Base-by-base conservation (phyloP, 2,797 vertebrate species). In the Micropoecilia bifurca region DNA sequence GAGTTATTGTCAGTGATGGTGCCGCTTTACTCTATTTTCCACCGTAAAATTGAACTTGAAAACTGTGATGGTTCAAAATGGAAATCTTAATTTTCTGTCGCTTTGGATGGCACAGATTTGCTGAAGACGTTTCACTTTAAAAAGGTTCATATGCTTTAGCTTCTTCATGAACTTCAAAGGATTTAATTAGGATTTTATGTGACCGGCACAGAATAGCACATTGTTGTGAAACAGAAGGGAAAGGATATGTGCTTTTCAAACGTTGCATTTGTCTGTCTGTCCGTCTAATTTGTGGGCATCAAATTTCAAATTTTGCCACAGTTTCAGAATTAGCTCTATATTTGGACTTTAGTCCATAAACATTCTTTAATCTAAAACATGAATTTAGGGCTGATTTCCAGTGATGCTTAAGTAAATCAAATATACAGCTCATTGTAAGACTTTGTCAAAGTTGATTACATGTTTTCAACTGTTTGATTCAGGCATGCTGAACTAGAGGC, bases 91-190 rank as follows among this genome's bases (percentile, higher is more conserved):
- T 88, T 88, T 80, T 74, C 75, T 69, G 76, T 80, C 86, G 85
- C 90, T 90, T 91, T 90, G 87, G 45, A 63, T 63, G 90, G 84
- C 90, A 59, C 28, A 75, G 14, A 55, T 75, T 75, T 50, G 61
- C 59, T 57, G 83, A 36, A 63, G 33, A 63, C 3, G 33, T 14
- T 63, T 36, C 14, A 88, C 91, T 93, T 79, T 84, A 84, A 91
- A 92, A 87, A 59, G 87, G 87, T 74, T 63, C 47, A 79, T 20
- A 10, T 16, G 16, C 7, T 36, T 36, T 20, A 63, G 36, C 61
- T 13, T 41, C 39, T 39, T 66, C 18, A 39, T 8, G 39, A 39
- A 36, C 61, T 36, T 36, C 61, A 39, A 1, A 9, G 61, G 18
- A 66, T 66, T 57, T 28, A 4, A 55, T 61, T 33, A 28, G 57